These are phyloP conservation scores for Drosophila subquinaria DNA, from an alignment of 2,888 invertebrate genomes.

Conservation along the genomic window DNA sequence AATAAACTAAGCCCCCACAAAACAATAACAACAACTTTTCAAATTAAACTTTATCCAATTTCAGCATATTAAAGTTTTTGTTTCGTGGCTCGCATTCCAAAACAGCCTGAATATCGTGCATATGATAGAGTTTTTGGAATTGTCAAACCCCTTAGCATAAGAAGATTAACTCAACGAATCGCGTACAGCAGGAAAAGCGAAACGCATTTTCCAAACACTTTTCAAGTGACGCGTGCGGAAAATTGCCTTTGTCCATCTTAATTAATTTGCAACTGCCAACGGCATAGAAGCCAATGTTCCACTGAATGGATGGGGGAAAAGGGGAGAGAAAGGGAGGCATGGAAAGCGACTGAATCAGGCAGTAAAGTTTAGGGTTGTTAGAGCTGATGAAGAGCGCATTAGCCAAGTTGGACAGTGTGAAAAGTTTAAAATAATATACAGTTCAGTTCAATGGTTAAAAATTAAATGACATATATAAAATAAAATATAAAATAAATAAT, in stretches of 20 bases:
- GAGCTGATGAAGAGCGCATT: slow-evolving; percentile 19
- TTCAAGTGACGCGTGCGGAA: slow-evolving; percentile 45
- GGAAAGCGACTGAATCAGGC: background rate
- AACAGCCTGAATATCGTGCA: background rate
- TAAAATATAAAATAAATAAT: no score
- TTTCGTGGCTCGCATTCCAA: slow-evolving; percentile 55
- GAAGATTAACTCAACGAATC: slow-evolving; percentile 28
- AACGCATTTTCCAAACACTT: slow-evolving; percentile 40
- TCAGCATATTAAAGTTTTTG: slow-evolving; percentile 71
- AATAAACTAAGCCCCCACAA: slow-evolving; percentile 52
- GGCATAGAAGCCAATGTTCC: slow-evolving; percentile 1
- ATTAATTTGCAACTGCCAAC: slow-evolving; percentile 68
- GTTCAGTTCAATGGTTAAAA: background rate
- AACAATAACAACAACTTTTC: slow-evolving; percentile 79
- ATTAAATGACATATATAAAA: background rate
- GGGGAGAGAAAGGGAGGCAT: background rate
- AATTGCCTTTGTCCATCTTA: slow-evolving; percentile 79
- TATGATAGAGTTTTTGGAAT: slow-evolving; percentile 1
- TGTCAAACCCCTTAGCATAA: slow-evolving; percentile 6
- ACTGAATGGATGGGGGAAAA: accelerated
- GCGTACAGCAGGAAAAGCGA: slow-evolving; percentile 16
- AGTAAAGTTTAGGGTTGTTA: slow-evolving; percentile 7
- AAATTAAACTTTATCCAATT: slow-evolving; percentile 80
- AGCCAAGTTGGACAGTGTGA: slow-evolving; percentile 40
- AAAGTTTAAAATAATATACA: background rate